These are phyloP conservation scores for Coreoperca whiteheadi DNA, from an alignment of 2,113 vertebrate genomes.

Conservation along the genomic window DNA sequence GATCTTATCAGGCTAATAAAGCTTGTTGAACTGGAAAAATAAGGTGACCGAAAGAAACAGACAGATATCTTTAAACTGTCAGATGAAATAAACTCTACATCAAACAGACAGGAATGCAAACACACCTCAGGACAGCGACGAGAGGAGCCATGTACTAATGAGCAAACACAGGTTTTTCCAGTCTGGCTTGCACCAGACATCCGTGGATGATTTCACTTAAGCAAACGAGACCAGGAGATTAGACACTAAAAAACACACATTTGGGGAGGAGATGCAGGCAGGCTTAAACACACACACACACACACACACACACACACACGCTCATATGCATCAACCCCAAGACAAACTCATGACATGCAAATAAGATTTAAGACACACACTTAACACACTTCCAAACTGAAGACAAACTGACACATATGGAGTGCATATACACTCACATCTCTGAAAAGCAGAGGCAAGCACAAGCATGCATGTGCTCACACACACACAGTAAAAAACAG, in stretches of 20 bases:
- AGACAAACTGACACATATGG: slow-evolving; percentile 49
- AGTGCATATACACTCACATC: slow-evolving; percentile 42
- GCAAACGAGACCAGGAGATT: slow-evolving; percentile 59
- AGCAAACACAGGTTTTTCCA: slow-evolving; percentile 64
- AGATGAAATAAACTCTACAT: slow-evolving; percentile 26
- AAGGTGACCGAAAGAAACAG: slow-evolving; percentile 34
- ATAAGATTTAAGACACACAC: slow-evolving; percentile 48
- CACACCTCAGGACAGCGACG: slow-evolving; percentile 6
- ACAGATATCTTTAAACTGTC: slow-evolving; percentile 45
- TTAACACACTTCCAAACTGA: slow-evolving; percentile 49
- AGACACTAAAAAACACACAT: slow-evolving; percentile 68
- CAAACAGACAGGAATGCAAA: slow-evolving; percentile 52
- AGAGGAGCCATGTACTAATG: slow-evolving; percentile 39
- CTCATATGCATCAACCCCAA: slow-evolving; percentile 20
- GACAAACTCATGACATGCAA: slow-evolving; percentile 39
- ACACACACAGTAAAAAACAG: neutral
- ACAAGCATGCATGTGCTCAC: neutral
- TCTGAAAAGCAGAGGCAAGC: slow-evolving; percentile 29
- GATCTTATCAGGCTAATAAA: slow-evolving; percentile 46
- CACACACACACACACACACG: slow-evolving; percentile 10
- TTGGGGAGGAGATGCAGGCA: slow-evolving; percentile 42
- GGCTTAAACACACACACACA: slow-evolving; percentile 7
- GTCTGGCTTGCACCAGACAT: slow-evolving; percentile 45
- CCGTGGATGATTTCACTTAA: slow-evolving; percentile 61
- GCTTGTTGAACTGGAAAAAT: slow-evolving; percentile 53